Base-by-base conservation (phyloP, 2,113 vertebrate species). In the Bos indicus region DNA sequence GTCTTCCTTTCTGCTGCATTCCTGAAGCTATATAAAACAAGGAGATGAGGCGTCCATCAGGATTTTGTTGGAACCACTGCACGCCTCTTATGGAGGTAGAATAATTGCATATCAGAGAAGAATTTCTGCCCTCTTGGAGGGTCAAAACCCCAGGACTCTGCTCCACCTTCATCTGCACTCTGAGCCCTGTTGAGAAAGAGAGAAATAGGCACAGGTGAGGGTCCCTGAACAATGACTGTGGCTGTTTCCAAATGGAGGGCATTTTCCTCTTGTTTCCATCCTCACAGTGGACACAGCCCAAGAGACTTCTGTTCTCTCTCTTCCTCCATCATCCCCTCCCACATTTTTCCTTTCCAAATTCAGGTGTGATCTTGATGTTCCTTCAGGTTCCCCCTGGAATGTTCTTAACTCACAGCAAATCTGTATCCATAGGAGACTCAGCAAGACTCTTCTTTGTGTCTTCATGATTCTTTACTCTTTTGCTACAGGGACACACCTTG, bases 51-150 rank as follows among this genome's bases (percentile, higher is more conserved):
- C 0, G 26, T 48, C 85, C 88, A 33, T 67, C 84, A 4, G 56
- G 25, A 54, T n/a, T 96, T 91, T 98, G 96, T 43, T 59, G 88
- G 67, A 93, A 97, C 95, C 90, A 97, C 17, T 94, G 95, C 15
- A 97, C 15, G 25, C 2, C 57, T 4, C 0, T 62, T 8, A 87
- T 13, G 6, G 71, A 4, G 12, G 10, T 4, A 56, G 98, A 97
- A 88, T 7, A 96, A 54, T 56, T 96, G 62, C 96, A 96, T 6
- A 2, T 48, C 60, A 97, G 14, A 23, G 46, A 90, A 2, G 21
- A 46, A 19, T 21, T 74, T 28, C 8, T 84, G 2, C 62, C 80
- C 23, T 97, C 83, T 57, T 67, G 88, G 23, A 92, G 12, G 1
- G 26, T 83, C 80, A 90, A 84, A 4, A 91, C 6, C 5, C 15